phyloP scores from a whole-genome alignment of 2,113 vertebrate genomes.

The Leiothrix lutea region DNA sequence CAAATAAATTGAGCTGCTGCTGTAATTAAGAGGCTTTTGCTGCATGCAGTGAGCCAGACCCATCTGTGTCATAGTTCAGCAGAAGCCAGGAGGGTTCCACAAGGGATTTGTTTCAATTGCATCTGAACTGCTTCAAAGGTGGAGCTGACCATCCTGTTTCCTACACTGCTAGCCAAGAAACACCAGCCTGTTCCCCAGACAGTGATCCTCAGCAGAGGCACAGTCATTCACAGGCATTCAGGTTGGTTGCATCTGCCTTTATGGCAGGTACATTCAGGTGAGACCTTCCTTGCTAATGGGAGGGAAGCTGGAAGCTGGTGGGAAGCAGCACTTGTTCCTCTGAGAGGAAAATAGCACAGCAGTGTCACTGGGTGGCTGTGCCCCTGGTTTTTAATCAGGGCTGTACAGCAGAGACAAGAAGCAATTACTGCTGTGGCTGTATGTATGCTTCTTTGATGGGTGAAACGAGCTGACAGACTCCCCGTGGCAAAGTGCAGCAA shows the following conservation, averaged over 20 bases:
- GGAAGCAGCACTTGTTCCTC: not conserved
- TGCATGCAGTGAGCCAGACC: not conserved
- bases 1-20: conserved; percentile 53
- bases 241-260: not conserved
- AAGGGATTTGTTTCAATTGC: not conserved
- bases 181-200: not conserved
- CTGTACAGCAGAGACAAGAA: not conserved
- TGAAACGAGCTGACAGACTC: not conserved
- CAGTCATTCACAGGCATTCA: not conserved
- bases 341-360: not conserved
- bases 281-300: not conserved
- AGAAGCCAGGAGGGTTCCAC: not conserved
- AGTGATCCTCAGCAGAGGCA: not conserved
- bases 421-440: not conserved
- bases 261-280: not conserved
- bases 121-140: not conserved
- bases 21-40: conserved; percentile 48
- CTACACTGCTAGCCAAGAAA: not conserved
- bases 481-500: not conserved
- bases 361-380: not conserved
- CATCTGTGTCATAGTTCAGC: conserved; percentile 13
- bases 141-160: not conserved
- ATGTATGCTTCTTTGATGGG: not conserved
- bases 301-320: not conserved
- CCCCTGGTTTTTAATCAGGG: not conserved